Percentiles rank a stretch among this genome's conserved stretches.
phyloP scores from a whole-genome alignment of 2,888 invertebrate genomes.

The Graphium colonna region DNA sequence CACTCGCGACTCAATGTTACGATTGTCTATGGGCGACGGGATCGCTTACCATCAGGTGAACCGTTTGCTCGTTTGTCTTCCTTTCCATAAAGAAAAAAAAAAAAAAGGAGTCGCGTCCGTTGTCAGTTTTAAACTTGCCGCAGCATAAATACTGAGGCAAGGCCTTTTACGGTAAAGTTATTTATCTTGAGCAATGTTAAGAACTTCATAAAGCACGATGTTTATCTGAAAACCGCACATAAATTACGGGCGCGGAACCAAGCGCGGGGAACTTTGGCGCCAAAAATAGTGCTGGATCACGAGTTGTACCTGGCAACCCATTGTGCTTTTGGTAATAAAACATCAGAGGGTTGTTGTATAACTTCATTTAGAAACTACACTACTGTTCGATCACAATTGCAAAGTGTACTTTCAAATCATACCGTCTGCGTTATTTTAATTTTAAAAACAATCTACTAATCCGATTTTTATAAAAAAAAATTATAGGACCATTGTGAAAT shows the following conservation, averaged over 20 bases:
- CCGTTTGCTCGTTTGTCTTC: no score
- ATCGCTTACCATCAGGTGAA: no score
- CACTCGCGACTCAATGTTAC: no score
- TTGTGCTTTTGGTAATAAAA: conserved; percentile 50
- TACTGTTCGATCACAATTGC: conserved; percentile 11
- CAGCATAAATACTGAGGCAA: conserved; percentile 5
- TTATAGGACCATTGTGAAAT: no score
- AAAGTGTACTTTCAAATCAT: no score
- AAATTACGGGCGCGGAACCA: conserved; percentile 25
- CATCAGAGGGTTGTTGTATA: conserved; percentile 44
- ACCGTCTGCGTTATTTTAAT: no score
- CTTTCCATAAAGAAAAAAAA: no score
- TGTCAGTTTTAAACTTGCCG: conserved; percentile 10
- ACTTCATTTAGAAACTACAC: conserved; percentile 4
- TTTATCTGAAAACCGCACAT: conserved; percentile 24
- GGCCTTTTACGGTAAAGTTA: conserved; percentile 19
- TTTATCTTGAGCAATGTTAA: conserved; percentile 20
- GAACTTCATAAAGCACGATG: conserved; percentile 23
- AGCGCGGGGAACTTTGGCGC: conserved; percentile 30
- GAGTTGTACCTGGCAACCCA: conserved; percentile 34
- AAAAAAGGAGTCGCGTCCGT: conserved; percentile 1
- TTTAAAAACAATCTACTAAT: no score
- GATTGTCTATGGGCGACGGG: no score
- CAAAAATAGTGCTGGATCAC: conserved; percentile 41
- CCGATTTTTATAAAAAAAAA: no score